These are phyloP conservation scores for Leptopilina myrica DNA, from an alignment of 2,888 invertebrate species.

Conservation along the genomic window DNA sequence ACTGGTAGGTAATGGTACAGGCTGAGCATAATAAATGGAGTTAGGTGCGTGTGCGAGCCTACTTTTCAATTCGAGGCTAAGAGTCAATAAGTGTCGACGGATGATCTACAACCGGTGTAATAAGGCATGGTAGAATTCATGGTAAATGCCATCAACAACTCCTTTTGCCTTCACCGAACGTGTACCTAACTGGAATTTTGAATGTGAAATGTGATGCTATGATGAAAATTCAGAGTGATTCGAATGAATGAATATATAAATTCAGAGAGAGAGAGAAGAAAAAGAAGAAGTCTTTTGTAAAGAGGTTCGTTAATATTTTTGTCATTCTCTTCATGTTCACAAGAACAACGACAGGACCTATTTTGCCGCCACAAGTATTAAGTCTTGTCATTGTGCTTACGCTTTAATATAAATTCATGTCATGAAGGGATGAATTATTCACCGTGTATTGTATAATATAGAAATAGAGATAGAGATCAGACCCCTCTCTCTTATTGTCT, in stretches of 20 bases:
- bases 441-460: slow-evolving; percentile 42
- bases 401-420: slow-evolving; percentile 69
- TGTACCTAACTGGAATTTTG: neutral
- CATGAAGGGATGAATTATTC: slow-evolving; percentile 64
- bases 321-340: slow-evolving; percentile 29
- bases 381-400: slow-evolving; percentile 41
- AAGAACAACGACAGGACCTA: slow-evolving; percentile 42
- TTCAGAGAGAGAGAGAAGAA: slow-evolving; percentile 40
- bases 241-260: too few relatives aligned
- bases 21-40: slow-evolving; percentile 58
- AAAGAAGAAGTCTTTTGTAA: slow-evolving; percentile 18
- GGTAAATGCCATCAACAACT: slow-evolving; percentile 33
- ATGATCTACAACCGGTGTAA: slow-evolving; percentile 72
- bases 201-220: slow-evolving; percentile 23
- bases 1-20: slow-evolving; percentile 44
- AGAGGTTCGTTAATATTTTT: slow-evolving; percentile 43
- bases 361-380: slow-evolving; percentile 28
- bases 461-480: neutral
- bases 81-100: slow-evolving; percentile 76
- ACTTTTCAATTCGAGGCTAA: slow-evolving; percentile 74
- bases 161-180: slow-evolving; percentile 4
- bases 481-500: neutral
- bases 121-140: slow-evolving; percentile 58
- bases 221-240: slow-evolving; percentile 48
- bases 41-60: slow-evolving; percentile 62